These are phyloP conservation scores for Cladopsammia gracilis DNA, from an alignment of 64 coral and sea anemone genomes.

Conservation along the genomic window DNA sequence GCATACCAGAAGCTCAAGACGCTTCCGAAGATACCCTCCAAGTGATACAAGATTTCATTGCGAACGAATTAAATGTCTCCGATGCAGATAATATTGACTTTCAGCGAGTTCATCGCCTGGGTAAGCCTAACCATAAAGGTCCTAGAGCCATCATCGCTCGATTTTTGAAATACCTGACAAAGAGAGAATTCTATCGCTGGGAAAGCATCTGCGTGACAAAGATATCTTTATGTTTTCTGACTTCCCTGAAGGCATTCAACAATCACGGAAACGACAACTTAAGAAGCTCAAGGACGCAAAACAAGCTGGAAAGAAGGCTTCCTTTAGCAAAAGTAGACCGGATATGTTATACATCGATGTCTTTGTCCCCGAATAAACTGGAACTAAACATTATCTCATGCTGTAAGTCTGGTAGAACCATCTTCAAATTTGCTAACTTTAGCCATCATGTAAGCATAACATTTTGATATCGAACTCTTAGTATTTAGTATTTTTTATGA, in stretches of 20 bases:
- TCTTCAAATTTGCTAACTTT: neutral
- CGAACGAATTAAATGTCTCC: conserved; percentile 11
- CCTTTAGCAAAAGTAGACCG: conserved; percentile 1
- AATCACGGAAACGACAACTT: conserved; percentile 22
- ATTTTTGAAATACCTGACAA: conserved; percentile 18
- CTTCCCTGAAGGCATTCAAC: conserved; percentile 21
- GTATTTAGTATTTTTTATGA: neutral
- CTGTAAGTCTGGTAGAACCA: conserved; percentile 28
- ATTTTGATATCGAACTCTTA: neutral
- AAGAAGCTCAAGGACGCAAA: conserved; percentile 36
- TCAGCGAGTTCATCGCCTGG: conserved; percentile 21
- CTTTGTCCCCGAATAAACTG: conserved; percentile 25
- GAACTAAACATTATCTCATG: conserved; percentile 8
- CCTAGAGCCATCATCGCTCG: conserved; percentile 26
- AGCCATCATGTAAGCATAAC: conserved; percentile 25
- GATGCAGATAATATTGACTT: neutral
- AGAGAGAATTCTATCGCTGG: conserved; percentile 11
- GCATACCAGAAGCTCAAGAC: neutral
- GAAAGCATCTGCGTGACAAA: conserved; percentile 13
- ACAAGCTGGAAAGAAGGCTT: conserved; percentile 12
- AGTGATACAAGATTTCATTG: conserved; percentile 8
- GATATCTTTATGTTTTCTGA: neutral
- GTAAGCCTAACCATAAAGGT: conserved; percentile 1
- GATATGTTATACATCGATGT: neutral
- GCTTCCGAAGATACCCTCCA: neutral